Base-by-base conservation (phyloP, 2,888 invertebrate species). In the Apoda limacodes region DNA sequence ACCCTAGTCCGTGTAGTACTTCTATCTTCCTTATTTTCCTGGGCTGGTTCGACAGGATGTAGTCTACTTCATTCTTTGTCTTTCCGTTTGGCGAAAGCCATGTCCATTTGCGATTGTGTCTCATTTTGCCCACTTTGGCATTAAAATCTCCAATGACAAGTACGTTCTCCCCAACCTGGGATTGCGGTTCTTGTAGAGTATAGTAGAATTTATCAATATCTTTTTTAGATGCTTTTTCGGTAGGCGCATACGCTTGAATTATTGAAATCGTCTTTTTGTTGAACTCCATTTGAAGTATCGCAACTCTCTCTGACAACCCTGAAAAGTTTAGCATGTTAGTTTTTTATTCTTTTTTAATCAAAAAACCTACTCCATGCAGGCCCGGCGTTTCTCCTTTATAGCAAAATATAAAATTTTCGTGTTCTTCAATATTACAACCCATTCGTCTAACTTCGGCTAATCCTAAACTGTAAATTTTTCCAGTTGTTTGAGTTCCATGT, bases 111-210 rank as follows among this genome's bases (percentile, higher is more conserved):
- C 23, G 11, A 9, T 23, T 23, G 5, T 23, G 11, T 23, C 23
- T 5, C n/a, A n/a, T n/a, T 23, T 23, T 23, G 9, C 39, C 39
- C 3, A 36, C 31, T 34, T 34, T 32, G 38, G 13, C 41, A n/a
- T n/a, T n/a, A n/a, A n/a, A n/a, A n/a, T n/a, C n/a, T n/a, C n/a
- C n/a, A n/a, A n/a, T n/a, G n/a, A n/a, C n/a, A n/a, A n/a, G n/a
- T n/a, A n/a, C n/a, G n/a, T n/a, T n/a, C n/a, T n/a, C n/a, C n/a
- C n/a, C n/a, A n/a, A n/a, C n/a, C n/a, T n/a, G n/a, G n/a, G n/a
- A n/a, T n/a, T n/a, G n/a, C n/a, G n/a, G n/a, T n/a, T n/a, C n/a
- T n/a, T n/a, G n/a, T n/a, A n/a, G n/a, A n/a, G n/a, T n/a, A n/a
- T n/a, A n/a, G n/a, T n/a, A n/a, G n/a, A n/a, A n/a, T n/a, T n/a